These are phyloP conservation scores for Megathymus violae DNA, from an alignment of 1,140 invertebrate genomes.

Conservation along the genomic window DNA sequence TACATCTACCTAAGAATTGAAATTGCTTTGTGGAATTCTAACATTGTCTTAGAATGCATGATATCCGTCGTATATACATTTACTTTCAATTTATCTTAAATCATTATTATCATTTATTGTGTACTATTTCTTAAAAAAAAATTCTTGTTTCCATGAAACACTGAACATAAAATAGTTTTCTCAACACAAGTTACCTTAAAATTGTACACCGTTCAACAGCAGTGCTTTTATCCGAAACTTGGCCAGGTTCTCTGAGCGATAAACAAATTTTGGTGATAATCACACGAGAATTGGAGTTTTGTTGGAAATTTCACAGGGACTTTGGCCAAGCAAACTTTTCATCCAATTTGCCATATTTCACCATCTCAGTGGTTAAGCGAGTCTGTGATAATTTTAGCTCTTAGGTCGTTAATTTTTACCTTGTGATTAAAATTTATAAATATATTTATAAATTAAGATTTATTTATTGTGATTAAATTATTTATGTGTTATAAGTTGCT, in stretches of 20 bases:
- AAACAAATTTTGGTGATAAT: slow-evolving; percentile 19
- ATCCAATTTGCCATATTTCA: slow-evolving; percentile 14
- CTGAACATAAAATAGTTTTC: background rate
- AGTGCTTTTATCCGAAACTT: background rate
- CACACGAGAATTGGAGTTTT: slow-evolving; percentile 19
- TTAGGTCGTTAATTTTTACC: background rate
- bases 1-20: no score
- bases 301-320: slow-evolving; percentile 20
- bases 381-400: background rate
- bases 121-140: no score
- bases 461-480: no score
- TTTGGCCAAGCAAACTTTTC: slow-evolving; percentile 9
- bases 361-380: background rate
- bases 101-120: no score
- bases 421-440: no score
- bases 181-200: background rate
- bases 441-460: no score
- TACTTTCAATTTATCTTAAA: no score
- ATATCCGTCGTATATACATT: no score
- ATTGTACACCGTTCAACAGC: background rate
- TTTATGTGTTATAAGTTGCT: no score
- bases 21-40: no score
- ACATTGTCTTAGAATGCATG: no score
- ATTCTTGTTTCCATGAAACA: no score
- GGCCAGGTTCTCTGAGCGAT: background rate